Percentiles rank a stretch among this genome's conserved stretches.
phyloP scores from a whole-genome alignment of 1,140 invertebrate species.

The Xylocopa sonorina region DNA sequence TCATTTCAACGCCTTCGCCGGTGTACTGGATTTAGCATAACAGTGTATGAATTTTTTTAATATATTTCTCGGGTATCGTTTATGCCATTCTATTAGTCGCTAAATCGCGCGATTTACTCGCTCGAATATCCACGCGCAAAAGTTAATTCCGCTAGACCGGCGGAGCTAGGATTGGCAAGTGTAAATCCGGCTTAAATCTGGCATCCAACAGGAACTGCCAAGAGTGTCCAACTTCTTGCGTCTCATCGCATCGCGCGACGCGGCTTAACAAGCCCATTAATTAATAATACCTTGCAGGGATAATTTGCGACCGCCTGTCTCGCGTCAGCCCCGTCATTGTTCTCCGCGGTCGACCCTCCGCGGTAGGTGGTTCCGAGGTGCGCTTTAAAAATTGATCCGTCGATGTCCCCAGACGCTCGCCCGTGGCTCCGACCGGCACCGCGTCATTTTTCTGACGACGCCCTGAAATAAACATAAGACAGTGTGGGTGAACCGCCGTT shows the following conservation, averaged over 20 bases:
- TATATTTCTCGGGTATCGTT: neutral
- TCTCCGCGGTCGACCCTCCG: conserved; percentile 12
- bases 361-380: conserved; percentile 6
- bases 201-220: too few relatives aligned
- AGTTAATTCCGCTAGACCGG: too few relatives aligned
- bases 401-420: conserved; percentile 15
- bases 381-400: conserved; percentile 57
- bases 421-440: neutral
- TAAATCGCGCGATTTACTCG: too few relatives aligned
- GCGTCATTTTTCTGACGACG: conserved; percentile 14
- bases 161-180: neutral
- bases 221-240: neutral
- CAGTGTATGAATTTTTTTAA: neutral
- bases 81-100: too few relatives aligned
- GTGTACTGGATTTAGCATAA: neutral
- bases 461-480: conserved; percentile 28
- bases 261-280: conserved; percentile 60
- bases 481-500: neutral
- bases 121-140: too few relatives aligned
- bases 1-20: neutral
- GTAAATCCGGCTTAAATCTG: too few relatives aligned
- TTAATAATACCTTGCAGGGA: conserved; percentile 63
- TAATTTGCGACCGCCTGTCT: conserved; percentile 58
- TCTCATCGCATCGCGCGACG: conserved; percentile 9
- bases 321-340: conserved; percentile 59